Evolutionary conservation across 1,140 invertebrate genomes (phyloP).

Genomic region (Euglossa dilemma): DNA sequence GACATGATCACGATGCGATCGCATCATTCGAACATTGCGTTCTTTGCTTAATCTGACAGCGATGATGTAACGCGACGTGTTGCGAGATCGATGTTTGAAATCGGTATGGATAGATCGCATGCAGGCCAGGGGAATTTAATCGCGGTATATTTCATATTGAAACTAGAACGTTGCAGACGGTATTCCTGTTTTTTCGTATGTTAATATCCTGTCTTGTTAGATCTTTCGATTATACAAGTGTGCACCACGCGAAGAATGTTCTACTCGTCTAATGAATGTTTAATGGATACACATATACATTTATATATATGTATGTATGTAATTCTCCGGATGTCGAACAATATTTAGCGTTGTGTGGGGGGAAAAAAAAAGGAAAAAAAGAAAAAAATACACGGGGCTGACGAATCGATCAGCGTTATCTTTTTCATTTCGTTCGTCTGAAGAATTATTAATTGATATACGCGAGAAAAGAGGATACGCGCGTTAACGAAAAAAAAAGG

Average conservation of each 20-base stretch:
- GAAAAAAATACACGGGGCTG: neutral
- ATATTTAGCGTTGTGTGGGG: neutral
- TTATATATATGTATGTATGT: conserved; percentile 29
- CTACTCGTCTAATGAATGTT: conserved; percentile 57
- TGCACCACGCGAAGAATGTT: conserved; percentile 16
- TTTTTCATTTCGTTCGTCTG: conserved; percentile 2
- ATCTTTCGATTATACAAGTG: conserved; percentile 1
- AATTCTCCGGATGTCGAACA: conserved; percentile 41
- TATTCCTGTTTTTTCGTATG: conserved; percentile 11
- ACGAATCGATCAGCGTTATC: neutral
- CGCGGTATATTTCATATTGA: conserved; percentile 16
- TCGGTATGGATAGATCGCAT: conserved; percentile 2
- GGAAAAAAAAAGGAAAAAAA: neutral
- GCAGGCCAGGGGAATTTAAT: conserved; percentile 18
- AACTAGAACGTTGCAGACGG: neutral
- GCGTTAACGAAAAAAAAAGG: neutral
- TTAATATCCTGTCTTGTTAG: conserved; percentile 9
- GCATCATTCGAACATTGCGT: neutral
- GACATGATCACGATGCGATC: neutral
- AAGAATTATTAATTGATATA: neutral
- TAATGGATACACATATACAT: conserved; percentile 47
- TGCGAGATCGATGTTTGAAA: neutral
- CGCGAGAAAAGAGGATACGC: no score
- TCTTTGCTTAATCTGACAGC: conserved; percentile 20
- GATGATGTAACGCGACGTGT: conserved; percentile 17